Base-by-base conservation (phyloP, 2,888 invertebrate species). In the Acrobasis repandana region DNA sequence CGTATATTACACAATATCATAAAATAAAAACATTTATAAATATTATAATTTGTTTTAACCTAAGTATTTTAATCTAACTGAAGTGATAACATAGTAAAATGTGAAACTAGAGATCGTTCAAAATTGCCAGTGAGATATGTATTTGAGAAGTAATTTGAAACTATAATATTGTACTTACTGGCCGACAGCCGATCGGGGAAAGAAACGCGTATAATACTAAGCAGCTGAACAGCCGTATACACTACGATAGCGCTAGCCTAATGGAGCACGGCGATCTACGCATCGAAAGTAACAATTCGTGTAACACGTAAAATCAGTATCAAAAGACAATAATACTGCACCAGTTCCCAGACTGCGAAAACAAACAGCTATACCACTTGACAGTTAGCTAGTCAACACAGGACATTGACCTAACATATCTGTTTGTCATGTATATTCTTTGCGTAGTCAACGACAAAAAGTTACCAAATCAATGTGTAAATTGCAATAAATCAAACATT, bases 21-120 rank as follows among this genome's bases (percentile, higher is more conserved):
- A 80, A 80, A 83, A 83, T 81, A 85, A 86, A 84, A 84, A 75
- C 77, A 76, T 78, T 78, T 77, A 85, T 86, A 87, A 84, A 87
- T 87, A 86, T 81, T 78, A 81, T 77, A 80, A 76, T 80, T 68
- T 77, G 69, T 75, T 81, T 83, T 76, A 76, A 79, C 76, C 82
- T 83, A 83, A 74, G 68, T 54, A 63, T 72, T 71, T 70, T 71
- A 62, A 67, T 68, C 63, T 67, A 78, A 75, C 70, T 76, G 73
- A 77, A 76, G 69, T 68, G 70, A 70, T 75, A 74, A 75, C 75
- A 77, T 75, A 75, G 70, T 70, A 47, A 69, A 73, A 66, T 70
- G 70, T 71, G 70, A 75, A 76, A 68, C 62, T 66, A 72, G 83
- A 82, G 80, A 84, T 84, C 80, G 79, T 74, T 74, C 62, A 63